A percentile compares a stretch with the other conserved stretches of the same genome.
These are phyloP conservation scores for Neofelis nebulosa DNA, from an alignment of 2,113 vertebrate genomes.

Conservation along the genomic window DNA sequence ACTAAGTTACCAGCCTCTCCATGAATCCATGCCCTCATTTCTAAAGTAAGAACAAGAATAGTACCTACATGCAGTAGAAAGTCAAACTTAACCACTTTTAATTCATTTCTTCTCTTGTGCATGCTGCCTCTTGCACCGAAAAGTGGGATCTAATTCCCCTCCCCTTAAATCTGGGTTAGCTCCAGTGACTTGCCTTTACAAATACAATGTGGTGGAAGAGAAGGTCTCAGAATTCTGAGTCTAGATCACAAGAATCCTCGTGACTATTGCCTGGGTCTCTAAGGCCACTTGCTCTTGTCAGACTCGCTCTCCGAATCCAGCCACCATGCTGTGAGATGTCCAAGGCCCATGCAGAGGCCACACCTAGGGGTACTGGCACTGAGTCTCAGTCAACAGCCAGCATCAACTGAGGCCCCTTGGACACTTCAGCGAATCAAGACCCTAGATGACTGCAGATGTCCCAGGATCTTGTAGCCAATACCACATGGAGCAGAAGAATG, in stretches of 20 bases:
- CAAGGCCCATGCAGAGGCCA: background rate
- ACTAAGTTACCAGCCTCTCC: background rate
- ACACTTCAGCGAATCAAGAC: background rate
- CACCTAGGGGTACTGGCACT: background rate
- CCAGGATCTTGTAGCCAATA: background rate
- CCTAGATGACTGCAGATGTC: background rate
- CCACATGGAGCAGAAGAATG: background rate
- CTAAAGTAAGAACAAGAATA: background rate
- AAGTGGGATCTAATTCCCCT: background rate
- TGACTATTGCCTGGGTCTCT: background rate
- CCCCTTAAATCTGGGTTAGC: background rate
- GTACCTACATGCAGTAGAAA: background rate
- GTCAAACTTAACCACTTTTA: background rate
- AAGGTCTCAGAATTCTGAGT: background rate
- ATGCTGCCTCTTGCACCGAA: background rate
- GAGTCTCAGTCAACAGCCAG: background rate
- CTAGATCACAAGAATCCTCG: background rate
- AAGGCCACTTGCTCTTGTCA: background rate
- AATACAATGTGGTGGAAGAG: no score
- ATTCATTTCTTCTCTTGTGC: background rate
- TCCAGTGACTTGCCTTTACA: background rate
- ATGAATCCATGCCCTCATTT: background rate
- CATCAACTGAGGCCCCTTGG: background rate
- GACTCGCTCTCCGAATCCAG: background rate
- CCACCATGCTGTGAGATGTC: fast-evolving